Evolutionary conservation across 2,797 vertebrate species (phyloP), one percentile per base, ranked within the genome.

Genomic region (Chelidonichthys spinosus): DNA sequence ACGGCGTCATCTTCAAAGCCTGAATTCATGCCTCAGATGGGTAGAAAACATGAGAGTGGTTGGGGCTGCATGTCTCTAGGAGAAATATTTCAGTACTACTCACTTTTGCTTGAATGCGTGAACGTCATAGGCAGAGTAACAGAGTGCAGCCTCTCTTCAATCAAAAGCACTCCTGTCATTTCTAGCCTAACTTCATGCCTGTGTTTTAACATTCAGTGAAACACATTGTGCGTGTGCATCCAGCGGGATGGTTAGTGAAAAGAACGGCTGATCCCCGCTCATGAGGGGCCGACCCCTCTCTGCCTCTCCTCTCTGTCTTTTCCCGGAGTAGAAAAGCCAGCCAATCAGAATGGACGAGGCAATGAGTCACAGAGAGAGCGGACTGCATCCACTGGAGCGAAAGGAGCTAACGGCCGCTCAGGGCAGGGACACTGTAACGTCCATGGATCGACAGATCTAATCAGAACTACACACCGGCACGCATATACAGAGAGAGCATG

Each of bases 341-440:
- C 91, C 93, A 94, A 93, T 94, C 88, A 85, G 70, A 83, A 82
- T 10, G 39, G 39, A 63, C 2, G 70, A 84, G 64, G 63, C 69
- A 76, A 36, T 91, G 91, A 92, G 86, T 93, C 91, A 93, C 32
- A 0, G 76, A 74, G 79, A 46, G 76, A 79, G 85, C 36, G 62
- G 69, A 61, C 82, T n/a, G 82, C 70, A 61, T 71, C 64, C 89
- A 88, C 76, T 85, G 85, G 87, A 92, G 82, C 72, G 83, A 81
- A 71, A 93, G 81, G 85, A 89, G 84, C 78, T 72, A 73, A 74
- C 72, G 77, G 88, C 53, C 0, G 59, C 90, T 86, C 71, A 44
- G 80, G 84, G 86, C 87, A 75, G 68, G 55, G 59, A 68, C 59
- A 69, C 72, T 63, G 54, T 37, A 82, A 36, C 33, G 11, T 72